Evolutionary conservation across 1,140 invertebrate species (phyloP), one percentile per base, ranked within the genome.

Genomic region (Mercenaria mercenaria): DNA sequence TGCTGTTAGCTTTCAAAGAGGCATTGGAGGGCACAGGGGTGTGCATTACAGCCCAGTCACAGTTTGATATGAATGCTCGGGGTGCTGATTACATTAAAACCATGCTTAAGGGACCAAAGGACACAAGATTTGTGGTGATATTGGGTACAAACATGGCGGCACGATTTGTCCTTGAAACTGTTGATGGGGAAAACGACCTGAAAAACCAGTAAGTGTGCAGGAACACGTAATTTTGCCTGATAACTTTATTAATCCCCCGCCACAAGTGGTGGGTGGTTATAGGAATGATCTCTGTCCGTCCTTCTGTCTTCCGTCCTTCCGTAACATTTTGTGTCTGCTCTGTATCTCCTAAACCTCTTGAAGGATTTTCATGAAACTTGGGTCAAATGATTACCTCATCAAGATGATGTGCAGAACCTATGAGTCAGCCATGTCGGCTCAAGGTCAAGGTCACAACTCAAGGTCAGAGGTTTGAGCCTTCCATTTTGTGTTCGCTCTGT

Each of bases 1-100:
- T 88, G 88, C 81, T 90, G 92, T 26, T 88, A 59, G 39, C 89
- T 79, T 89, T 95, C 87, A 61, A 85, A 89, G 77, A 86, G 77
- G n/a, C 86, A 89, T n/a, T 89, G 77, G 50, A 88, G 77, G 29
- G 85, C 90, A 26, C 82, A 81, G 52, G 84, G 74, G 90, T 92
- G 10, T 94, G 93, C 72, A 88, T 92, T 11, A 91, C 69, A 3
- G 18, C 82, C 18, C 32, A 85, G 1, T 43, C 81, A 0, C 61
- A 29, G 6, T 84, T 80, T 11, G 61, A 88, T 2, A n/a, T 86
- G 6, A 23, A 74, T 26, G 43, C 29, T 32, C 34, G 90, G 26
- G 85, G 83, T 29, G 76, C 72, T 18, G 67, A 18, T 29, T 15
- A 15, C 13, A 37, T 79, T n/a, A 32, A 20, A 34, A 34, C 74